phyloP scores from a whole-genome alignment of 2,888 invertebrate genomes.

The Aromia moschata region DNA sequence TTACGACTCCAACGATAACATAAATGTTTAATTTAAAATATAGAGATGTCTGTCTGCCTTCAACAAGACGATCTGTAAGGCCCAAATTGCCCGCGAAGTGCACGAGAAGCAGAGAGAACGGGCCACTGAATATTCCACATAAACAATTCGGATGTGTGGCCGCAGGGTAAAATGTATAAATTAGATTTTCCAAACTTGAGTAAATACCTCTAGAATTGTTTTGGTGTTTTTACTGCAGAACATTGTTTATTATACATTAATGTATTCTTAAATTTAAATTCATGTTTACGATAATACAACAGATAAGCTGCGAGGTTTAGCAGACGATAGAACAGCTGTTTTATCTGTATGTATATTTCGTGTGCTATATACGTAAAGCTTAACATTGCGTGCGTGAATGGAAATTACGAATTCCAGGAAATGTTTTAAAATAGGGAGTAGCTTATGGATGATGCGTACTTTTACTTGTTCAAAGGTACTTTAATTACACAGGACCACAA shows the following conservation, averaged over 20 bases:
- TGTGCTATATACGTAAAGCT: too few relatives aligned
- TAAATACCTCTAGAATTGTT: constrained; percentile 48
- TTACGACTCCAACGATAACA: neutral
- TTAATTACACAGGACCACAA: too few relatives aligned
- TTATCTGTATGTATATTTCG: too few relatives aligned
- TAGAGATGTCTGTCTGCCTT: constrained; percentile 2
- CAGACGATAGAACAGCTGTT: neutral
- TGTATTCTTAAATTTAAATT: constrained; percentile 39
- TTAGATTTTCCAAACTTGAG: constrained; percentile 51
- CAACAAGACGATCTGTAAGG: neutral
- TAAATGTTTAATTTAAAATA: constrained; percentile 10
- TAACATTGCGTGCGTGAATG: too few relatives aligned
- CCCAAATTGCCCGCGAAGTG: neutral
- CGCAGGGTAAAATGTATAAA: constrained; percentile 53
- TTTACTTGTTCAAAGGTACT: too few relatives aligned
- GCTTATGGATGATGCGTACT: too few relatives aligned
- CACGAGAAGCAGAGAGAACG: constrained; percentile 19
- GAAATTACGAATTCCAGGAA: too few relatives aligned
- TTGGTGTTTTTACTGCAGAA: constrained; percentile 45
- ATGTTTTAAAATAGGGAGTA: too few relatives aligned
- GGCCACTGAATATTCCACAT: constrained; percentile 43
- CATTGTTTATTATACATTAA: constrained; percentile 43
- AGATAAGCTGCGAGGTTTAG: constrained; percentile 5
- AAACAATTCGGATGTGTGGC: constrained; percentile 53
- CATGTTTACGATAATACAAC: constrained; percentile 23